Evolutionary conservation across 2,888 invertebrate species (phyloP), one percentile per base, ranked within the genome.

Genomic region (Lysandra coridon): DNA sequence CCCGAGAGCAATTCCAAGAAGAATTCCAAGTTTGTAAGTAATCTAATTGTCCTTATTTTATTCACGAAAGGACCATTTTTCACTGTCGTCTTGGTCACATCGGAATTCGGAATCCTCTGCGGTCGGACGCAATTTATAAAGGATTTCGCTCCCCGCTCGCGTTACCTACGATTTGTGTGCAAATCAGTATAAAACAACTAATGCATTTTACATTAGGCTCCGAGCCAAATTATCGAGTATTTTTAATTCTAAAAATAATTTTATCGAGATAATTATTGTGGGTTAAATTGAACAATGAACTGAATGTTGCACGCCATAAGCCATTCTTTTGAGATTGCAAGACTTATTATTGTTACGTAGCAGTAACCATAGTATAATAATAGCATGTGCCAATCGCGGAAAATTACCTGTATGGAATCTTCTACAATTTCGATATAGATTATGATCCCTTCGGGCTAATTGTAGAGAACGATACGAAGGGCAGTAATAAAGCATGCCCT

Each of bases 171-270:
- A 74, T 33, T 74, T 75, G 23, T 62, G 60, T 62, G 33, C 62
- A 75, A 75, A 75, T 62, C 49, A 49, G 49, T 62, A 79, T 74
- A 75, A 79, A 79, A 75, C 74, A 44, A 75, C 79, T 75, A 75
- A 79, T 75, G 75, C 79, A 75, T 75, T 79, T 79, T 49, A 75
- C 79, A 79, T 79, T 79, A 79, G 75, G 79, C 79, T 79, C 49
- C 10, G 64, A 75, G 79, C 79, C 79, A 79, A 79, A 75, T 79
- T 79, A 75, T 79, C 79, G 62, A 79, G 79, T 64, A 64, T 79
- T 79, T 79, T 75, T 64, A 75, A 53, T 79, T 79, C 75, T 64
- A 75, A 75, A 79, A 62, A 79, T 74, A 76, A 76, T 37, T 53
- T 33, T 30, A 75, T 75, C 53, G 53, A 53, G 14, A 23, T 57